Evolutionary conservation across 2,888 invertebrate genomes (phyloP).

Genomic region (Apodemia mormo): DNA sequence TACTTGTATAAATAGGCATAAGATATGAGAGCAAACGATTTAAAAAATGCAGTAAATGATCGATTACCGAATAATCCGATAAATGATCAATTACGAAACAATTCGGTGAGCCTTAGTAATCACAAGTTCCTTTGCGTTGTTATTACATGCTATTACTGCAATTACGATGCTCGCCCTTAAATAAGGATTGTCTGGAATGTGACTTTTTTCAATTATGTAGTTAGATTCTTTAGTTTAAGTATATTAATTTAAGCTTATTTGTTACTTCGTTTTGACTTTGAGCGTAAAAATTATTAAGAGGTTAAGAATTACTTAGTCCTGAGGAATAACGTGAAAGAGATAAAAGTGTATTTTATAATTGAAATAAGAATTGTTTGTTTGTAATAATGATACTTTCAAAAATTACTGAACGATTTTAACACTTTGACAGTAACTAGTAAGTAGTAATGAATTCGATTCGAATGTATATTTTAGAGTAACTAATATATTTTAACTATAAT

Average conservation of each 20-base stretch:
- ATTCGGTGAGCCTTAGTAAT: constrained; percentile 55
- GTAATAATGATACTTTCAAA: too few species aligned
- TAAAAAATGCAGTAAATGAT: constrained; percentile 57
- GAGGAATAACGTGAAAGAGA: too few species aligned
- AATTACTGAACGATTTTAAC: too few species aligned
- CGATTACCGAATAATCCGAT: constrained; percentile 75
- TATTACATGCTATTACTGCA: constrained; percentile 67
- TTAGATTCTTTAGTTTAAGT: not conserved
- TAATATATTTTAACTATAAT: too few species aligned
- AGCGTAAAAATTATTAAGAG: too few species aligned
- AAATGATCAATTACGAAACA: constrained; percentile 47
- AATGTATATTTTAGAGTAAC: too few species aligned
- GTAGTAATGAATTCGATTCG: too few species aligned
- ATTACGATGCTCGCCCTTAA: constrained; percentile 7
- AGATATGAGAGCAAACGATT: constrained; percentile 35
- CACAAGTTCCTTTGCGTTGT: constrained; percentile 66
- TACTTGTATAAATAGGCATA: not conserved
- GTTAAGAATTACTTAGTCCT: too few species aligned
- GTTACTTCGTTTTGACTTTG: not conserved
- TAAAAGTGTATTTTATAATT: too few species aligned
- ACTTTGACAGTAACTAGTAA: too few species aligned
- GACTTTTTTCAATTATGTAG: constrained; percentile 20
- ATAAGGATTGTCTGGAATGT: constrained; percentile 2
- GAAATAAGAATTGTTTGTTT: too few species aligned
- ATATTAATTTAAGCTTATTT: not conserved